These are phyloP conservation scores for Drosophila anceps DNA, from an alignment of 2,888 invertebrate species.

Conservation along the genomic window DNA sequence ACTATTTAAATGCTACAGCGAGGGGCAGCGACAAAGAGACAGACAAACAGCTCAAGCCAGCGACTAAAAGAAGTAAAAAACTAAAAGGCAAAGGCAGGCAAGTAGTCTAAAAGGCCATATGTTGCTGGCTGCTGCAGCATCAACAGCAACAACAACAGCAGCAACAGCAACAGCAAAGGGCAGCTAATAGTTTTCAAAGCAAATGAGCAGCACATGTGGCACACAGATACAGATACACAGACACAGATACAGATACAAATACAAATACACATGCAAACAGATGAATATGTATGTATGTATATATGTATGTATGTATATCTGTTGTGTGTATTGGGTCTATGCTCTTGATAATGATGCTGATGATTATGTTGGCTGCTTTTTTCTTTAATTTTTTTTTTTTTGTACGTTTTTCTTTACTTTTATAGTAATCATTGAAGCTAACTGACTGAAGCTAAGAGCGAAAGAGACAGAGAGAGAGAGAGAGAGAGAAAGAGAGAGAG, in stretches of 20 bases:
- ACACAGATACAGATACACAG: slow-evolving; percentile 36
- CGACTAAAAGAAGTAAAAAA: slow-evolving; percentile 38
- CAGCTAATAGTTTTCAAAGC: slow-evolving; percentile 81
- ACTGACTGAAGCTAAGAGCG: slow-evolving; percentile 36
- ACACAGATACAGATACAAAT: slow-evolving; percentile 15
- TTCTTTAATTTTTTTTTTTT: background rate
- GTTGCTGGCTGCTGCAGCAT: slow-evolving; percentile 58
- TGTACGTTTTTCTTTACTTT: slow-evolving; percentile 55
- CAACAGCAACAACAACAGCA: slow-evolving; percentile 17
- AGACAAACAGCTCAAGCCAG: slow-evolving; percentile 42
- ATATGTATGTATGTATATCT: slow-evolving; percentile 6
- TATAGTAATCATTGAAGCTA: slow-evolving; percentile 75
- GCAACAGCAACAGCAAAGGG: slow-evolving; percentile 41
- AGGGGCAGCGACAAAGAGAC: slow-evolving; percentile 11
- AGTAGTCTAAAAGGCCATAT: slow-evolving; percentile 67
- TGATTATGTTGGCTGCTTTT: slow-evolving; percentile 68
- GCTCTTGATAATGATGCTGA: slow-evolving; percentile 59
- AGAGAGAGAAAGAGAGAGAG: background rate
- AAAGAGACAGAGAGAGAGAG: background rate
- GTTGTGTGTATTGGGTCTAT: slow-evolving; percentile 26
- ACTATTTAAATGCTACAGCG: slow-evolving; percentile 73
- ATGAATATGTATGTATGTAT: slow-evolving; percentile 8
- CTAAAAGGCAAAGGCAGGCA: slow-evolving; percentile 50
- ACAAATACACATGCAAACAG: slow-evolving; percentile 10
- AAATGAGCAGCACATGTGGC: slow-evolving; percentile 80